A percentile compares a stretch with the other conserved stretches of the same genome.
Evolutionary conservation across 2,113 vertebrate species (phyloP).

Genomic region (Piaya cayana): DNA sequence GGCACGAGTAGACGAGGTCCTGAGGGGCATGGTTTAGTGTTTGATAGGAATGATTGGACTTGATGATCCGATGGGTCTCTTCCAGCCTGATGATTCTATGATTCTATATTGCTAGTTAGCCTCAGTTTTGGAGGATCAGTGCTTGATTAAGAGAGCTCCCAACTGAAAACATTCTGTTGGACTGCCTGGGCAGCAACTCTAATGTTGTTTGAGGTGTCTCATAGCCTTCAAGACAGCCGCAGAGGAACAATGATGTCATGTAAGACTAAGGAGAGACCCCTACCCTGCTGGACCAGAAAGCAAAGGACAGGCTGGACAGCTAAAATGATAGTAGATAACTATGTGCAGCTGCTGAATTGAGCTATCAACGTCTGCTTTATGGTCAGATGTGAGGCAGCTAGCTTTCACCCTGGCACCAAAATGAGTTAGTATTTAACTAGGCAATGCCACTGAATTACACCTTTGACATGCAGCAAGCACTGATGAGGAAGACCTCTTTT

Average conservation of each 20-base stretch:
- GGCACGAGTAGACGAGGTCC: too few relatives aligned
- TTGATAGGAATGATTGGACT: too few relatives aligned
- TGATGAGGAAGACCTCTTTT: neutral
- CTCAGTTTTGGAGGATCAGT: neutral
- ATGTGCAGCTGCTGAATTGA: neutral
- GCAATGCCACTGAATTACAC: neutral
- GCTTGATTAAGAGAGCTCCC: neutral
- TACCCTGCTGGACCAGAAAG: neutral
- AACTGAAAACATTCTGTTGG: neutral
- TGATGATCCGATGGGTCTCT: too few relatives aligned
- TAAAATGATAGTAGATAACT: neutral
- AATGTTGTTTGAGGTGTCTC: neutral
- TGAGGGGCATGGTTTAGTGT: too few relatives aligned
- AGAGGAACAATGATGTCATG: neutral
- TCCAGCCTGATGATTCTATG: too few relatives aligned
- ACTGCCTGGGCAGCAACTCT: neutral
- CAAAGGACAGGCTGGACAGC: neutral
- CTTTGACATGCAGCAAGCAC: neutral
- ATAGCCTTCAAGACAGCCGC: neutral
- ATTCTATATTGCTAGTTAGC: neutral
- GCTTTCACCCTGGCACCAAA: neutral
- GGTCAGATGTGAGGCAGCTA: neutral
- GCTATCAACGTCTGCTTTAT: neutral
- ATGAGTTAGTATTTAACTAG: neutral
- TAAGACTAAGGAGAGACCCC: neutral